Evolutionary conservation across 2,888 invertebrate species (phyloP), one percentile per base, ranked within the genome.

Genomic region (Crepidodera aurea): DNA sequence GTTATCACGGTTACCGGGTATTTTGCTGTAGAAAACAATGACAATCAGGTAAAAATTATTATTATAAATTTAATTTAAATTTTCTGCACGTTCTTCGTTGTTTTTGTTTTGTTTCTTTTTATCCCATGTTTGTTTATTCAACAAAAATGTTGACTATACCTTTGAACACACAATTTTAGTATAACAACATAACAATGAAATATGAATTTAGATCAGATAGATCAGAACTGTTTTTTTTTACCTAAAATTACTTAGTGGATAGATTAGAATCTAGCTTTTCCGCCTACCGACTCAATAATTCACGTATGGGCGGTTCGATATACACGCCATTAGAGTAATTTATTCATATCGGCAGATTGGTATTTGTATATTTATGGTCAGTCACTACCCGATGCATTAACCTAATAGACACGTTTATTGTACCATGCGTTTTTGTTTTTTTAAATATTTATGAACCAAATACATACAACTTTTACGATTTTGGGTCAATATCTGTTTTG

Each of bases 1-100:
- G 87, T 94, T 56, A 91, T 95, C 71, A 84, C 87, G 29, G 86
- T 92, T 51, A 88, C 94, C 37, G 94, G 94, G 10, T 93, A 90
- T 82, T 93, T 94, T 75, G 89, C 93, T 22, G 89, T 92, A 57
- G 88, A 90, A 74, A 91, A 93, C 78, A 83, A 83, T 32, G 90
- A 90, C 69, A 91, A 92, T 80, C 92, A 92, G 88, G 90, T 90
- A 79, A 79, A 78, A n/a, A n/a, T n/a, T n/a, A n/a, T n/a, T n/a
- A n/a, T n/a, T n/a, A n/a, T n/a, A n/a, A n/a, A n/a, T n/a, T n/a
- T n/a, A n/a, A n/a, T n/a, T n/a, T n/a, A n/a, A n/a, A n/a, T n/a
- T n/a, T n/a, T n/a, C n/a, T n/a, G n/a, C n/a, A n/a, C n/a, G n/a
- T n/a, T n/a, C n/a, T n/a, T n/a, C n/a, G n/a, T n/a, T n/a, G n/a